Evolutionary conservation across 2,888 invertebrate genomes (phyloP).

Genomic region (Julus scanicus): DNA sequence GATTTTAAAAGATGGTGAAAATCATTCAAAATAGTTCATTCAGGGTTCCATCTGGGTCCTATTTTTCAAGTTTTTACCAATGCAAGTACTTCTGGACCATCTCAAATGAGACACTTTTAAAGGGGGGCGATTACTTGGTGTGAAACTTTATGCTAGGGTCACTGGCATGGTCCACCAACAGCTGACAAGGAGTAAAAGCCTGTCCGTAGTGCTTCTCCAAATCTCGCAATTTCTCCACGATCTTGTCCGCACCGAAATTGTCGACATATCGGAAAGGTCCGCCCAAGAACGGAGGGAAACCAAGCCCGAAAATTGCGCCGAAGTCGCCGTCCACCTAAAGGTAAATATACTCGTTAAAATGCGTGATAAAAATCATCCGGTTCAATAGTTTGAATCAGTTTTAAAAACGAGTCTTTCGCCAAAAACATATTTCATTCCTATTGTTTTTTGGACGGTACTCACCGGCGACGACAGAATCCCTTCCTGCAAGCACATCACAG

Average conservation of each 20-base stretch:
- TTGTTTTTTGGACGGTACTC: slow-evolving; percentile 60
- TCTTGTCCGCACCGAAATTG: slow-evolving; percentile 86
- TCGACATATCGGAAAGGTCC: slow-evolving; percentile 92
- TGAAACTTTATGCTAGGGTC: slow-evolving; percentile 91
- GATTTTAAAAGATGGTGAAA: no score
- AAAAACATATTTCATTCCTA: no score
- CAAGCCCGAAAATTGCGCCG: slow-evolving; percentile 98
- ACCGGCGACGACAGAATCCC: slow-evolving; percentile 91
- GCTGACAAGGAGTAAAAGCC: slow-evolving; percentile 91
- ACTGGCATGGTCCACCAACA: slow-evolving; percentile 91
- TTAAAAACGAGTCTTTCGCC: not conserved
- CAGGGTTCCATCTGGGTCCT: no score
- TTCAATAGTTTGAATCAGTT: no score
- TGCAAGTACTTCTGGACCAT: no score
- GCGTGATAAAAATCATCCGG: not conserved
- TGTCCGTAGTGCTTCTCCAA: slow-evolving; percentile 82
- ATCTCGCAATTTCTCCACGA: slow-evolving; percentile 91
- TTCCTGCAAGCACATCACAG: slow-evolving; percentile 94
- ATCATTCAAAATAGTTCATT: no score
- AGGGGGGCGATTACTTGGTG: not conserved
- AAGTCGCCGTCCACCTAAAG: slow-evolving; percentile 91
- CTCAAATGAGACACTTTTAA: not conserved
- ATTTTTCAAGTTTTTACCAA: no score
- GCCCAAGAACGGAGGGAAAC: slow-evolving; percentile 98
- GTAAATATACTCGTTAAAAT: slow-evolving; percentile 37